These are phyloP conservation scores for Silurus lanzhouensis DNA, from an alignment of 2,797 vertebrate genomes.

Conservation along the genomic window DNA sequence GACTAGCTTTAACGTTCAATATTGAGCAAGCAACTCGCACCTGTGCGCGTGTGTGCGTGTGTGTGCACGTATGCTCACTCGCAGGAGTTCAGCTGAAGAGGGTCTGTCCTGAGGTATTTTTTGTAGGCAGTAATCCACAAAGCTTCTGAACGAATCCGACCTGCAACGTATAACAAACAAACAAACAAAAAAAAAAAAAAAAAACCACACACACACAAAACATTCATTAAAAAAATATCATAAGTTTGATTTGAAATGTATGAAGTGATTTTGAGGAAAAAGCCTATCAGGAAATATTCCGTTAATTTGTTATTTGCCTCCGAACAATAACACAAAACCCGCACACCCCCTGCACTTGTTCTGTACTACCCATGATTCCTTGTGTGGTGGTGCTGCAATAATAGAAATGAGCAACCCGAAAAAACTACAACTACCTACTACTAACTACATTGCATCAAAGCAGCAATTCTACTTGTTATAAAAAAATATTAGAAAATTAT, in stretches of 20 bases:
- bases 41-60: conserved; percentile 40
- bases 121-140: conserved; percentile 99
- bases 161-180: conserved; percentile 68
- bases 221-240: neutral
- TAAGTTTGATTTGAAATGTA: neutral
- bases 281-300: neutral
- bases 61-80: conserved; percentile 79
- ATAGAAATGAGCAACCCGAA: neutral
- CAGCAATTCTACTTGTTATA: neutral
- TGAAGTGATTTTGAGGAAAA: neutral
- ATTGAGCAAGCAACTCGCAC: conserved; percentile 20
- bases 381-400: too few species aligned
- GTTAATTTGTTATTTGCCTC: neutral
- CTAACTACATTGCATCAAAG: too few species aligned
- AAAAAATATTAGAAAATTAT: neutral
- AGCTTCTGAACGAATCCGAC: conserved; percentile 95
- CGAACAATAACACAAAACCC: neutral
- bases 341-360: neutral
- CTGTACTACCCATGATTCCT: neutral
- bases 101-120: conserved; percentile 99
- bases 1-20: conserved; percentile 24
- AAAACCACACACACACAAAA: neutral
- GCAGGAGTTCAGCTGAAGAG: conserved; percentile 90
- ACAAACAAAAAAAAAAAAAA: neutral
- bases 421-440: too few species aligned